Conservation (phyloP, 2,888 invertebrate genomes). For the Fragum fragum region DNA sequence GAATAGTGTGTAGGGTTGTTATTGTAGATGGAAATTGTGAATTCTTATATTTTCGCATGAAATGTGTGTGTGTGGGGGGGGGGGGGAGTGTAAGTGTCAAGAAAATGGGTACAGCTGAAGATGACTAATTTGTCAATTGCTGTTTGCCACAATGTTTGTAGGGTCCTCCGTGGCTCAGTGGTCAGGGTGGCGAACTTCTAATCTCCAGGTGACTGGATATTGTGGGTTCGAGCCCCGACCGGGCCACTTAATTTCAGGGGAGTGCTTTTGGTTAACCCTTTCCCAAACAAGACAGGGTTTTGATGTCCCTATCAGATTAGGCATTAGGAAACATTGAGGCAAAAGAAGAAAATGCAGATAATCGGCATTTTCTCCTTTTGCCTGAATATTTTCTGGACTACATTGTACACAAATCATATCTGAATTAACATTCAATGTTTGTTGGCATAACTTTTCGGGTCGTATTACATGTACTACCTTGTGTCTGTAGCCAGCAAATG, state of each 20-base stretch:
- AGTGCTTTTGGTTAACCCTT: no score
- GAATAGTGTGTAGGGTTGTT: neutral
- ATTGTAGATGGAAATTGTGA: neutral
- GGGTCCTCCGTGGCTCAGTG: no score
- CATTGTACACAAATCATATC: neutral
- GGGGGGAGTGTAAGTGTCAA: no score
- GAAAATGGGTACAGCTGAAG: no score
- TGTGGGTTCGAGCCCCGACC: neutral
- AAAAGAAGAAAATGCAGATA: no score
- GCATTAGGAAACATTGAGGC: no score
- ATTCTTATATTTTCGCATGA: neutral
- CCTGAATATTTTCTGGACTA: neutral
- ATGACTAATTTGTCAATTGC: neutral
- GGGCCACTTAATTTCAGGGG: no score
- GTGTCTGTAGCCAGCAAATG: slow-evolving; percentile 11
- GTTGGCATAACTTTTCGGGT: neutral
- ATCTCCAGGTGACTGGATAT: neutral
- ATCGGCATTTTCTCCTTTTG: neutral
- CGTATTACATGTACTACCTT: neutral
- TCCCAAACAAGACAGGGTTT: no score
- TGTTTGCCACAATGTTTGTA: neutral
- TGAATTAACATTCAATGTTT: neutral
- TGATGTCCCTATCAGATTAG: neutral
- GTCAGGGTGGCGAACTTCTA: no score
- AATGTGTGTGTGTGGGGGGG: no score